Evolutionary conservation across 2,113 vertebrate genomes (phyloP).

Genomic region (Carassius carassius): DNA sequence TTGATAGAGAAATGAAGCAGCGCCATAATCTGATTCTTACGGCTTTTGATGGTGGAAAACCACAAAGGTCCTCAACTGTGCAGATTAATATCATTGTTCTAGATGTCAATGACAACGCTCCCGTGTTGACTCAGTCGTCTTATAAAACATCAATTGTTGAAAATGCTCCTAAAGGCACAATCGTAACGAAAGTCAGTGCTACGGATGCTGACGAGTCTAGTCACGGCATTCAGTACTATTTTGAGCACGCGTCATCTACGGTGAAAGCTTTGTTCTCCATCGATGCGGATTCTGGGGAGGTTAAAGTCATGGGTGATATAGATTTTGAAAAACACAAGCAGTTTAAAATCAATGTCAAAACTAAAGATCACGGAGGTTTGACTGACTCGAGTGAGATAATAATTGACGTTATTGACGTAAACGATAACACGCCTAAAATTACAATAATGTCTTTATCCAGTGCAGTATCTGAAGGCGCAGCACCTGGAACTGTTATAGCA

Average conservation of each 20-base stretch:
- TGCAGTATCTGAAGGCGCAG: constrained; percentile 70
- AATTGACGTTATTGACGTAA: constrained; percentile 76
- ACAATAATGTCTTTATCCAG: constrained; percentile 74
- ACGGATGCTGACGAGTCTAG: constrained; percentile 71
- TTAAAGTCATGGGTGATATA: constrained; percentile 68
- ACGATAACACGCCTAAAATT: constrained; percentile 74
- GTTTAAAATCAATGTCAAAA: constrained; percentile 75
- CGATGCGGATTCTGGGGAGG: constrained; percentile 73
- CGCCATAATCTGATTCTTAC: constrained; percentile 68
- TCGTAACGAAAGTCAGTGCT: constrained; percentile 65
- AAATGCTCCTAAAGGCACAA: constrained; percentile 62
- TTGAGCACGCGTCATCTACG: constrained; percentile 61
- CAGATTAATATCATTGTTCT: constrained; percentile 72
- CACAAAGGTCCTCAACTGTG: constrained; percentile 69
- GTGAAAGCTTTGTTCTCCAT: constrained; percentile 67
- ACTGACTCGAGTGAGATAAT: constrained; percentile 74
- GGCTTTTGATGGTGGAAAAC: constrained; percentile 75
- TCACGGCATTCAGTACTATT: constrained; percentile 66
- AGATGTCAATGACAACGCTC: constrained; percentile 76
- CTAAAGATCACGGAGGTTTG: constrained; percentile 78
- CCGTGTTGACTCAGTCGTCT: constrained; percentile 67
- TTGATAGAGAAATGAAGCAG: constrained; percentile 67
- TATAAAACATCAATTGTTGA: constrained; percentile 68
- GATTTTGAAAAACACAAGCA: constrained; percentile 81
- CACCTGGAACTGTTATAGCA: constrained; percentile 69